Conservation (phyloP, 2,797 vertebrate genomes). For the Odontamblyopus rebecca region DNA sequence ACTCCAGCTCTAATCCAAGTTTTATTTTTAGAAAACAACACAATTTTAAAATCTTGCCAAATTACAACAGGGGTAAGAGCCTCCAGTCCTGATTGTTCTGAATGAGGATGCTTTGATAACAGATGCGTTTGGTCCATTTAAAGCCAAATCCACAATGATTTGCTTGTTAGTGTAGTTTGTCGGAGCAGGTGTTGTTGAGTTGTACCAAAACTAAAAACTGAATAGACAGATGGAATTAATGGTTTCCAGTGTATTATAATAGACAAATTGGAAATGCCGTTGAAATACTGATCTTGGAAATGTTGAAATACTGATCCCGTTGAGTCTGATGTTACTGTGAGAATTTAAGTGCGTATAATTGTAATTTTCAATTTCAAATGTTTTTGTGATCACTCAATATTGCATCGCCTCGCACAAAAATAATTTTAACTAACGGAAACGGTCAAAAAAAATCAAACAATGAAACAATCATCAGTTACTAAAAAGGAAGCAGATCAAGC, state of each 20-base stretch:
- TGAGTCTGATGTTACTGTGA: too few species aligned
- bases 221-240: background rate
- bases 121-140: constrained; percentile 4
- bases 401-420: too few species aligned
- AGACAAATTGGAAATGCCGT: too few species aligned
- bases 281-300: too few species aligned
- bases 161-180: constrained; percentile 6
- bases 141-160: constrained; percentile 21
- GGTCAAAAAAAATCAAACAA: too few species aligned
- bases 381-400: too few species aligned
- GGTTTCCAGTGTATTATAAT: background rate
- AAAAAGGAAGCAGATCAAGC: too few species aligned
- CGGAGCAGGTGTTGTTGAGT: background rate
- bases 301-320: too few species aligned
- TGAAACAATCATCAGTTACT: too few species aligned
- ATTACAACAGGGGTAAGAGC: background rate
- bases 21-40: background rate
- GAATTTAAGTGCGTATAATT: too few species aligned
- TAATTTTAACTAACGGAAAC: too few species aligned
- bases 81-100: background rate
- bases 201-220: background rate
- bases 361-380: too few species aligned
- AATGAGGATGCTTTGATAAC: constrained; percentile 7
- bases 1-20: background rate
- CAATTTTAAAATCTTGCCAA: constrained; percentile 2